phyloP scores from a whole-genome alignment of 2,113 vertebrate genomes.

The Agelaius tricolor region DNA sequence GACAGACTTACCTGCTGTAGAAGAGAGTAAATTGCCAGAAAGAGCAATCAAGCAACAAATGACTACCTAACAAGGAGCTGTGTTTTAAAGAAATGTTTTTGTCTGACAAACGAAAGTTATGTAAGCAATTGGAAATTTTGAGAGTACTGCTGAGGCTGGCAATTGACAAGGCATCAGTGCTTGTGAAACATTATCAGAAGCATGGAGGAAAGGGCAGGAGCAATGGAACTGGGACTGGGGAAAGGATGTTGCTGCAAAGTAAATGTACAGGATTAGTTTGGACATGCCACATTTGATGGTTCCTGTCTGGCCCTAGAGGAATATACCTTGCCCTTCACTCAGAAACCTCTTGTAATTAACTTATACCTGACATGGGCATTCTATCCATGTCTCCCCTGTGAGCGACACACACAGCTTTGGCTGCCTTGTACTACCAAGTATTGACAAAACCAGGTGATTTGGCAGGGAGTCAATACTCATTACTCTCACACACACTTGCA shows the following conservation, averaged over 20 bases:
- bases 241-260: not conserved
- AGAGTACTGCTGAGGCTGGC: not conserved
- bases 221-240: not conserved
- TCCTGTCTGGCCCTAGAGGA: not conserved
- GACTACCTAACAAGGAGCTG: not conserved
- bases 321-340: not conserved
- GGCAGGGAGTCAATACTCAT: not conserved
- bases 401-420: accelerated
- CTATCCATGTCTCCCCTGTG: accelerated
- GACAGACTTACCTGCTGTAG: not conserved
- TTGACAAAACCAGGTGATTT: not conserved
- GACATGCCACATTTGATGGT: not conserved
- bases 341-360: not conserved
- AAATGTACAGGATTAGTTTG: not conserved
- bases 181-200: not conserved
- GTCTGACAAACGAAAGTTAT: not conserved
- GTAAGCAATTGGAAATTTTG: not conserved
- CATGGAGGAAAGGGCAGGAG: not conserved
- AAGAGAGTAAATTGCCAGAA: not conserved
- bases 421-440: not conserved
- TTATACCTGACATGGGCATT: not conserved
- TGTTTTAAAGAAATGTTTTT: not conserved
- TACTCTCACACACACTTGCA: not conserved
- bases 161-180: not conserved
- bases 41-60: not conserved